phyloP scores from a whole-genome alignment of 2,797 vertebrate species.

The Sebastes vulpes region DNA sequence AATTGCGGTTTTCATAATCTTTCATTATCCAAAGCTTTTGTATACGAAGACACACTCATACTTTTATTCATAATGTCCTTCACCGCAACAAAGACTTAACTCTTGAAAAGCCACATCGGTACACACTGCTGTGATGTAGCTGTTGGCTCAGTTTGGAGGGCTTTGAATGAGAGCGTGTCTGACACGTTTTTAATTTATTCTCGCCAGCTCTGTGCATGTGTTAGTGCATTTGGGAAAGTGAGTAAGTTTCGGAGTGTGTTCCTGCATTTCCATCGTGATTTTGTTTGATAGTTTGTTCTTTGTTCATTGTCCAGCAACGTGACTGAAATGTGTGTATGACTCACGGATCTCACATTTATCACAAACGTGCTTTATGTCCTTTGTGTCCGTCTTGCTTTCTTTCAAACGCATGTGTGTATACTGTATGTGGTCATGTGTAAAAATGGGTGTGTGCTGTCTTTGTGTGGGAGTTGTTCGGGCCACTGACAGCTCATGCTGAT shows the following conservation, averaged over 20 bases:
- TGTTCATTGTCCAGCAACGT: background rate
- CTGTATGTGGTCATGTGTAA: background rate
- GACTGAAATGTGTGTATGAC: conserved; percentile 1
- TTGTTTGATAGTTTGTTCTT: background rate
- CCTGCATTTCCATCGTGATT: background rate
- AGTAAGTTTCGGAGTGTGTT: background rate
- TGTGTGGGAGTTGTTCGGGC: conserved; percentile 16
- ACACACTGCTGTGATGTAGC: background rate
- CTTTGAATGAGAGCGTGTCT: background rate
- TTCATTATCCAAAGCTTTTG: background rate
- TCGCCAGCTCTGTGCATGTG: background rate
- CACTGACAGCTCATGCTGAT: conserved; percentile 13
- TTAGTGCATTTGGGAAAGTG: background rate
- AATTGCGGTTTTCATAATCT: background rate
- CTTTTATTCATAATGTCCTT: background rate
- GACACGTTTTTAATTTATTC: background rate
- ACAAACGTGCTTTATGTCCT: background rate
- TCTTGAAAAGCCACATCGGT: background rate
- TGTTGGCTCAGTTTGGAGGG: background rate
- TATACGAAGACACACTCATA: background rate
- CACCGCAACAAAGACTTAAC: background rate
- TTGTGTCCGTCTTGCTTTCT: background rate
- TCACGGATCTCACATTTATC: conserved; percentile 1
- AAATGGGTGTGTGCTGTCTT: background rate
- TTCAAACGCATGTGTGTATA: background rate